phyloP scores from a whole-genome alignment of 2,797 vertebrate genomes.

The Sardinella longiceps region DNA sequence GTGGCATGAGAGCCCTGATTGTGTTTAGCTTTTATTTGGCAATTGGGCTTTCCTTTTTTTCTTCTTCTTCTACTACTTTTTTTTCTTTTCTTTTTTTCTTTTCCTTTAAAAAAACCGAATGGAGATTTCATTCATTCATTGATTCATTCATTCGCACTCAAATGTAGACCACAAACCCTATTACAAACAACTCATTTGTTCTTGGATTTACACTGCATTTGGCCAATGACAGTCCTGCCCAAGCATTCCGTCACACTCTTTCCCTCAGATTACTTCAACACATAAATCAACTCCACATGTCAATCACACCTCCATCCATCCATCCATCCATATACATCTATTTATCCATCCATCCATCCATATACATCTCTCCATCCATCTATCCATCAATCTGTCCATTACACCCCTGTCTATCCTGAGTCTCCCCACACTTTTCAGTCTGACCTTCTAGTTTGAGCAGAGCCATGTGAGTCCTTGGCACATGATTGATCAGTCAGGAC shows the following conservation, averaged over 20 bases:
- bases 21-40: conserved; percentile 63
- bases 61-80: neutral
- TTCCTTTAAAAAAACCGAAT: neutral
- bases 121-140: conserved; percentile 1
- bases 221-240: conserved; percentile 17
- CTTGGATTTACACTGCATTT: neutral
- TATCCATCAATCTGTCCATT: neutral
- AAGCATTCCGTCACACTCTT: conserved; percentile 9
- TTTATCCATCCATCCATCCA: neutral
- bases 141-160: conserved; percentile 26
- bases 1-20: conserved; percentile 69
- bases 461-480: neutral
- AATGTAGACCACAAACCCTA: neutral
- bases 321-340: neutral
- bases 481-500: conserved; percentile 15
- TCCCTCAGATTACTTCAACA: neutral
- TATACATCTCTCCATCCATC: neutral
- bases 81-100: neutral
- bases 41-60: conserved; percentile 32
- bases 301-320: neutral
- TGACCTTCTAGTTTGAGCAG: neutral
- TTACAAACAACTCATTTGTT: neutral
- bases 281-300: neutral
- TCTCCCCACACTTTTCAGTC: neutral
- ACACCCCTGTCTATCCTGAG: neutral